Evolutionary conservation across 2,888 invertebrate species (phyloP), one percentile per base, ranked within the genome.

Genomic region (Lycophotia porphyrea): DNA sequence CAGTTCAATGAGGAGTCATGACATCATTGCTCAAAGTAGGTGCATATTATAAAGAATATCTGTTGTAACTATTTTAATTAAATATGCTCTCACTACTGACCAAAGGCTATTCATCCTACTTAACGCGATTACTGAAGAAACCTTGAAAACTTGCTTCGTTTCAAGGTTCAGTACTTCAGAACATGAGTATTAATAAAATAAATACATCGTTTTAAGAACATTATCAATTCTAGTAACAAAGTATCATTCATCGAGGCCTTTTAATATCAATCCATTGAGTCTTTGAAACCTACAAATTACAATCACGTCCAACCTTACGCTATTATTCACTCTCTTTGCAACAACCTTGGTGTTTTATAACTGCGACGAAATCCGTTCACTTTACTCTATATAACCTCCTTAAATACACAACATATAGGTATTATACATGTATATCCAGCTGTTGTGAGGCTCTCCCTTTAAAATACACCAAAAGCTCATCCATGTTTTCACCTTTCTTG

Each of bases 331-430:
- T 78, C 80, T 84, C 80, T 82, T 77, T 84, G 27, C 52, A 71
- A 39, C 64, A 81, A 80, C 88, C 88, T 88, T 88, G 86, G n/a
- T 67, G 74, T 74, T 75, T 76, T 76, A 71, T 60, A 82, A 70
- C 47, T 60, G 70, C 70, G 36, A 80, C 70, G 61, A 31, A 67
- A 36, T 70, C 85, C 87, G 13, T 86, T 87, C 88, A 88, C 87
- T 86, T 81, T n/a, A 39, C 39, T 42, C 9, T 63, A 18, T 36
- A 39, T 18, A 52, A 65, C 27, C 18, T 34, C 31, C 31, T 47
- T 64, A 55, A n/a, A 24, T 42, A 49, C 18, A 42, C 27, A 2
- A 31, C 11, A 39, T 77, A 18, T 34, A 58, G 36, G 2, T n/a
- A 31, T n/a, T 34, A 34, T n/a, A 76, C 0, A 9, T 34, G 24